Evolutionary conservation across 1,140 invertebrate genomes (phyloP).

Genomic region (Rhyacophila brunnea): DNA sequence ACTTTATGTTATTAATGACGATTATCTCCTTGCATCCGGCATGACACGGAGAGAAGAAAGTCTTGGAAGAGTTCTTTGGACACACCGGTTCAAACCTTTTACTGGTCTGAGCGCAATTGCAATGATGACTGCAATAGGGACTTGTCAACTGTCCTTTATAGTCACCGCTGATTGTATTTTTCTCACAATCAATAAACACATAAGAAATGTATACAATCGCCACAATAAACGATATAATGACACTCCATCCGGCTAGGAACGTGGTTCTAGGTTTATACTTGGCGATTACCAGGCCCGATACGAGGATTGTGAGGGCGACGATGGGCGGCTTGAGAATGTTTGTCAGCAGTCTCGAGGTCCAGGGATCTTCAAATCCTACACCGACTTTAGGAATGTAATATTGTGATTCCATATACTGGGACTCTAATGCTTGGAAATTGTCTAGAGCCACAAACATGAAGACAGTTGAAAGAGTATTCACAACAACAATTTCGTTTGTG

Average conservation of each 20-base stretch:
- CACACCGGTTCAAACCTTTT: constrained; percentile 68
- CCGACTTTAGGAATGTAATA: constrained; percentile 59
- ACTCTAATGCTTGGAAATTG: constrained; percentile 58
- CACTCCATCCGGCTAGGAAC: constrained; percentile 58
- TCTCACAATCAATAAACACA: constrained; percentile 61
- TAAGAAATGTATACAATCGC: constrained; percentile 56
- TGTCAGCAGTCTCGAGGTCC: constrained; percentile 50
- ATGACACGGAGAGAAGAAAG: constrained; percentile 69
- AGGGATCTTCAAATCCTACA: constrained; percentile 58
- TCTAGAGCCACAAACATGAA: constrained; percentile 58
- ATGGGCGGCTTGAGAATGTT: constrained; percentile 63
- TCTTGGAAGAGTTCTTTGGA: constrained; percentile 52
- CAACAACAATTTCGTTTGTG: constrained; percentile 60
- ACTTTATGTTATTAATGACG: constrained; percentile 42
- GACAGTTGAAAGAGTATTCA: constrained; percentile 57
- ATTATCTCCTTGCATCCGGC: constrained; percentile 60
- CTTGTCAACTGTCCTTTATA: constrained; percentile 43
- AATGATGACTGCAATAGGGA: constrained; percentile 61
- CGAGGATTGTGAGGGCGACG: constrained; percentile 58
- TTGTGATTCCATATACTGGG: constrained; percentile 59
- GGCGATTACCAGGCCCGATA: constrained; percentile 62
- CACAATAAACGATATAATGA: constrained; percentile 50
- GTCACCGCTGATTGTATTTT: constrained; percentile 47
- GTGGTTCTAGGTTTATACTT: constrained; percentile 56
- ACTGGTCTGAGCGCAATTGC: constrained; percentile 57